Evolutionary conservation across 1,140 invertebrate genomes (phyloP), one percentile per base, ranked within the genome.

Genomic region (Aphidius gifuensis): DNA sequence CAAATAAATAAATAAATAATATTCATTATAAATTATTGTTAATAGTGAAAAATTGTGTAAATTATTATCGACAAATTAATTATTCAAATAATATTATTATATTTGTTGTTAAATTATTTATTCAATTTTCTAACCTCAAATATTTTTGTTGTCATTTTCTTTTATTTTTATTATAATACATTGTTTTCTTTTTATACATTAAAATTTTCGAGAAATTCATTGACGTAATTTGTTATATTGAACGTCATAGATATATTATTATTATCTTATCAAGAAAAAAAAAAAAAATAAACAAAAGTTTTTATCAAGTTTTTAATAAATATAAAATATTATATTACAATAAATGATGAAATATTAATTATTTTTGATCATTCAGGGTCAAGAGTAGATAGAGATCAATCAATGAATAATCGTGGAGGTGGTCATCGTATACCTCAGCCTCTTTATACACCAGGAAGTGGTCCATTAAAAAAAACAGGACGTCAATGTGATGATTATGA

Each of bases 361-460:
- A 32, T 58, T 59, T 59, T 60, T 68, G 65, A 71, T 54, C 69
- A 64, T 60, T 57, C 43, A 60, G 60, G 69, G 62, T 70, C 47
- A 9, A 75, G 71, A 68, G 68, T 65, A 21, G 69, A 75, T 23
- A 66, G 68, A 51, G 70, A 74, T n/a, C 74, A 60, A 70, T 69
- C 64, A 61, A 64, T 67, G 66, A 72, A 45, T 42, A 69, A 64
- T 76, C 79, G 72, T 66, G 73, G 44, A 32, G 55, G 38, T 8
- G 73, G 73, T 58, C 71, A 68, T 40, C 71, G 73, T 64, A 70
- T 73, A 68, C 83, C 83, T 64, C 77, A 82, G 71, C 76, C 80
- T 72, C 79, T 86, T 43, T 88, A 88, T 62, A 81, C 79, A 64
- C 86, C 86, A 59, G 86, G 86, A 54, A 86, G 85, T 77, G 86